Evolutionary conservation across 1,140 invertebrate genomes (phyloP).

Genomic region (Drosophila ananassae): DNA sequence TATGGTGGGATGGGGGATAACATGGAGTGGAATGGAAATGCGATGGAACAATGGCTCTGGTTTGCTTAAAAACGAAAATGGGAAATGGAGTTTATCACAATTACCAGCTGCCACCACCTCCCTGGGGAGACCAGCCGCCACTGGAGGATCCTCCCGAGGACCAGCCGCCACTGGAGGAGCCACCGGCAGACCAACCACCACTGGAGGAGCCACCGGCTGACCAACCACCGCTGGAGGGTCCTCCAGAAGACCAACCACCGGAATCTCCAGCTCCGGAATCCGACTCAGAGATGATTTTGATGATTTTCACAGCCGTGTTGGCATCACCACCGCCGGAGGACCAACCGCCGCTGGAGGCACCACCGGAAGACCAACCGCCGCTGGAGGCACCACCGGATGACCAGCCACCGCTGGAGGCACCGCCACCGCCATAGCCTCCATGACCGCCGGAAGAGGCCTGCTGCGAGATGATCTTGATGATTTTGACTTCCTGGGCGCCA

Average conservation of each 20-base stretch:
- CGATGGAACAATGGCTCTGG: slow-evolving; percentile 16
- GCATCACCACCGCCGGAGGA: slow-evolving; percentile 56
- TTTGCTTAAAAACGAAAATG: slow-evolving; percentile 17
- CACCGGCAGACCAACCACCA: slow-evolving; percentile 35
- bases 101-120: slow-evolving; percentile 66
- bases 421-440: slow-evolving; percentile 51
- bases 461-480: slow-evolving; percentile 69
- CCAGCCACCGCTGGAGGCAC: slow-evolving; percentile 34
- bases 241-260: slow-evolving; percentile 48
- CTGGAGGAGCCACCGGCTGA: slow-evolving; percentile 12
- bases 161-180: slow-evolving; percentile 26
- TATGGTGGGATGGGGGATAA: slow-evolving; percentile 9
- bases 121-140: slow-evolving; percentile 47
- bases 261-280: slow-evolving; percentile 39
- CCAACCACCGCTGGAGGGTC: slow-evolving; percentile 36
- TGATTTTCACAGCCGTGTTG: slow-evolving; percentile 61
- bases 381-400: slow-evolving; percentile 38
- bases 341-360: slow-evolving; percentile 45
- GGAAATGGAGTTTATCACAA: slow-evolving; percentile 53
- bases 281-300: slow-evolving; percentile 68
- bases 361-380: slow-evolving; percentile 50
- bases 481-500: slow-evolving; percentile 57
- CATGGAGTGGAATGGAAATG: slow-evolving; percentile 16
- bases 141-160: slow-evolving; percentile 14
- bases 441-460: slow-evolving; percentile 47